phyloP scores from a whole-genome alignment of 2,888 invertebrate species.

The Rhagonycha lutea region DNA sequence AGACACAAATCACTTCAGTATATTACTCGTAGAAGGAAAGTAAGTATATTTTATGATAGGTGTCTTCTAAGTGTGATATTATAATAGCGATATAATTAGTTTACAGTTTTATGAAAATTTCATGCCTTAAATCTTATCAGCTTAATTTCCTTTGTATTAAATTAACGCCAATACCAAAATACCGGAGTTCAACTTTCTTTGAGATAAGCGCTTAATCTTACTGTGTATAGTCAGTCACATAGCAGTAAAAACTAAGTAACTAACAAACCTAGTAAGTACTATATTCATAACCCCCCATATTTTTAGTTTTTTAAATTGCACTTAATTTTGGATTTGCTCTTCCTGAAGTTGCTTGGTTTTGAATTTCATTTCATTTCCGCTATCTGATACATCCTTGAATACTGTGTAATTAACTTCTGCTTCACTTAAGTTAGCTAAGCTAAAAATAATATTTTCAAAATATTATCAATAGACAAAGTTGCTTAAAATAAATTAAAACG shows the following conservation, averaged over 20 bases:
- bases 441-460: no score
- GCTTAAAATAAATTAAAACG: background rate
- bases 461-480: background rate
- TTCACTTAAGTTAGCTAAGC: background rate
- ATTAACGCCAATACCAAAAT: background rate
- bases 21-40: no score
- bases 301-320: background rate
- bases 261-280: background rate
- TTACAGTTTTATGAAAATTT: background rate
- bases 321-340: background rate
- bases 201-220: background rate
- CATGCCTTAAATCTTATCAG: background rate
- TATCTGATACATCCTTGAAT: background rate
- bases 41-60: no score
- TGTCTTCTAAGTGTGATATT: background rate
- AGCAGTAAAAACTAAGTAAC: background rate
- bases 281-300: background rate
- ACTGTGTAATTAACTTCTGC: background rate
- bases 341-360: background rate
- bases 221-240: background rate
- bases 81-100: background rate
- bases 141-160: background rate
- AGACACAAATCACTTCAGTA: no score
- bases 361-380: background rate
- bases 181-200: background rate